Evolutionary conservation across 2,888 invertebrate species (phyloP).

Genomic region (Odiellus spinosus): DNA sequence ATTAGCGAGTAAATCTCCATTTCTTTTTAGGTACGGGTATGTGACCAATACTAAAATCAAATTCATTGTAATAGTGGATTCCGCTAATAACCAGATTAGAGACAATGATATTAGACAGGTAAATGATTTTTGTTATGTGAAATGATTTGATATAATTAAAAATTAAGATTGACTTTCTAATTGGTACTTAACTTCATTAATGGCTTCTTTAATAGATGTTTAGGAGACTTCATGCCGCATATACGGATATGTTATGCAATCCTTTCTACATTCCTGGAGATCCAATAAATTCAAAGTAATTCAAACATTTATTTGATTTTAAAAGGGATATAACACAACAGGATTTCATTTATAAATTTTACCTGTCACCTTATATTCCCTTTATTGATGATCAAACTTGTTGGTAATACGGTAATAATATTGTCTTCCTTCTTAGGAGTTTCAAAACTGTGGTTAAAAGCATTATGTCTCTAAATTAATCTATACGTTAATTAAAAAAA

Average conservation of each 20-base stretch:
- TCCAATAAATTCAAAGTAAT: constrained; percentile 66
- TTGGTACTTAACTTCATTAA: not conserved
- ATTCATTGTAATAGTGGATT: constrained; percentile 80
- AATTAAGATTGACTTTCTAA: not conserved
- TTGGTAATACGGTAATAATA: too few species aligned
- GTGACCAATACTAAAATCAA: constrained; percentile 95
- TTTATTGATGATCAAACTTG: too few species aligned
- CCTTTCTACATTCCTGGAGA: constrained; percentile 93
- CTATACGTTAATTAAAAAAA: too few species aligned
- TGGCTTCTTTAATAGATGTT: constrained; percentile 55
- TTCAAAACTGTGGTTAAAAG: constrained; percentile 28
- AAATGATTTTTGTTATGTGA: constrained; percentile 23
- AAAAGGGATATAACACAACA: too few species aligned
- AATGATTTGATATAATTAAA: not conserved
- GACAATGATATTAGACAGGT: constrained; percentile 90
- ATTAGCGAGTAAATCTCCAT: too few species aligned
- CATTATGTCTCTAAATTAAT: constrained; percentile 20
- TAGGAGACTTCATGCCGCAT: constrained; percentile 73
- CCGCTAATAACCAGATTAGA: constrained; percentile 64
- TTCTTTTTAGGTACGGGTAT: constrained; percentile 50
- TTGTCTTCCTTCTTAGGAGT: constrained; percentile 24
- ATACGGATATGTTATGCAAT: constrained; percentile 87
- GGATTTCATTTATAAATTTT: too few species aligned
- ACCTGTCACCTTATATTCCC: too few species aligned
- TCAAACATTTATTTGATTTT: constrained; percentile 1